Evolutionary conservation across 2,888 invertebrate species (phyloP), one percentile per base, ranked within the genome.

Genomic region (Drosophila mettleri): DNA sequence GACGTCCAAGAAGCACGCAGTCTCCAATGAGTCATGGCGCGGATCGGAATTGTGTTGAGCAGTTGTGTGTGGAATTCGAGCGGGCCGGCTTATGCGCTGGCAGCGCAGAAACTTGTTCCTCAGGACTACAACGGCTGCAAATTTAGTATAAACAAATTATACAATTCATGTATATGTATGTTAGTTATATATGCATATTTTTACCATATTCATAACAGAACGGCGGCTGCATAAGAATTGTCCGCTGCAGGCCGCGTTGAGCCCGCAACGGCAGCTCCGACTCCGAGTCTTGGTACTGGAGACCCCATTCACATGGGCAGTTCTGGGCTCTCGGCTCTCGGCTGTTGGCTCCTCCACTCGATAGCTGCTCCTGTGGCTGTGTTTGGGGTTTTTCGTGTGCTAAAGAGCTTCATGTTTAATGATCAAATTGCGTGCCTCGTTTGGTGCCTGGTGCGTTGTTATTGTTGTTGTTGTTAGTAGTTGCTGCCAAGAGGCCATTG

Each of bases 381-480:
- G 58, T 63, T 46, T 63, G n/a, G 61, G 62, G 22, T 79, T 80
- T 72, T 87, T 69, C 85, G 89, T 88, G 87, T 87, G 87, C 87
- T 84, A 84, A 84, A 84, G 83, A 84, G 83, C 89, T 84, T 89
- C 83, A 84, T 84, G 89, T 84, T 84, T 86, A 86, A 86, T 89
- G 85, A 86, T 78, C 88, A 62, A 83, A 88, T 86, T 86, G 85
- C 85, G 85, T 86, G 85, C 84, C 86, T 87, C 81, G 78, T 80
- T 78, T 83, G 77, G 67, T 82, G 80, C 67, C 83, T 77, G 80
- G 80, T 72, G 80, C 83, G 74, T 85, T 74, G 51, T 29, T 67
- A 69, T 68, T 67, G 76, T 54, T 78, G 67, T 43, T 34, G 39
- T 20, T 52, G 59, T 24, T 61, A 4, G 61, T 39, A 38, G 36